phyloP scores from a whole-genome alignment of 1,140 invertebrate species.

The Drosophila gunungcola region DNA sequence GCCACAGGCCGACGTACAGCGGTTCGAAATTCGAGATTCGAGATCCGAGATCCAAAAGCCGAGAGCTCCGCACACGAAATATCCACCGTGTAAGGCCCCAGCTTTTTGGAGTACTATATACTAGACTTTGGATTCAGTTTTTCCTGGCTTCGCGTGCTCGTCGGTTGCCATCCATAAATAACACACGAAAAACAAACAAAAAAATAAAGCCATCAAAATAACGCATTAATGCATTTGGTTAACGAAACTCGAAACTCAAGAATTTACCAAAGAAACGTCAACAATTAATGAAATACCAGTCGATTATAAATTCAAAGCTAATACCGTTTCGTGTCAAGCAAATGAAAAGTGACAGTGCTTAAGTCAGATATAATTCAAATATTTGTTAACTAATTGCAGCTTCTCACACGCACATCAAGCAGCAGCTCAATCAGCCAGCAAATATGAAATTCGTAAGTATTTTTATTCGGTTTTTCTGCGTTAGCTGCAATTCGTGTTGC shows the following conservation, averaged over 20 bases:
- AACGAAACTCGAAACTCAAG: conserved; percentile 29
- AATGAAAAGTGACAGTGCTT: conserved; percentile 54
- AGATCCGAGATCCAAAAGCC: conserved; percentile 23
- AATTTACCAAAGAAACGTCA: conserved; percentile 33
- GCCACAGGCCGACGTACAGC: conserved; percentile 69
- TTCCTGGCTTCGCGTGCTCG: conserved; percentile 54
- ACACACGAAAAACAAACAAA: conserved; percentile 8
- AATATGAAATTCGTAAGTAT: conserved; percentile 83
- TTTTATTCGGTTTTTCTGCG: conserved; percentile 11
- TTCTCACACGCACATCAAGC: conserved; percentile 22
- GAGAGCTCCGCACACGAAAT: conserved; percentile 22
- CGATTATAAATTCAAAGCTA: conserved; percentile 33
- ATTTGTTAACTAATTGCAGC: conserved; percentile 82
- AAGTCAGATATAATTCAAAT: conserved; percentile 62
- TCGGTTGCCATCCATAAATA: conserved; percentile 31
- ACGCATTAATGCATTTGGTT: conserved; percentile 50
- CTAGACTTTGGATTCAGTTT: conserved; percentile 47
- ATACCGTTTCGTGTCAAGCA: conserved; percentile 51
- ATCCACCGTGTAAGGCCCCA: conserved; percentile 46
- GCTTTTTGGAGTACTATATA: conserved; percentile 21
- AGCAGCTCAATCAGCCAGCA: conserved; percentile 60
- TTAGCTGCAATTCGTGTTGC: neutral
- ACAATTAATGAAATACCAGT: conserved; percentile 31
- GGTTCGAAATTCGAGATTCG: conserved; percentile 32
- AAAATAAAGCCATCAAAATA: conserved; percentile 23